phyloP scores from a whole-genome alignment of 2,888 invertebrate genomes.

The Quadroppia sp. region DNA sequence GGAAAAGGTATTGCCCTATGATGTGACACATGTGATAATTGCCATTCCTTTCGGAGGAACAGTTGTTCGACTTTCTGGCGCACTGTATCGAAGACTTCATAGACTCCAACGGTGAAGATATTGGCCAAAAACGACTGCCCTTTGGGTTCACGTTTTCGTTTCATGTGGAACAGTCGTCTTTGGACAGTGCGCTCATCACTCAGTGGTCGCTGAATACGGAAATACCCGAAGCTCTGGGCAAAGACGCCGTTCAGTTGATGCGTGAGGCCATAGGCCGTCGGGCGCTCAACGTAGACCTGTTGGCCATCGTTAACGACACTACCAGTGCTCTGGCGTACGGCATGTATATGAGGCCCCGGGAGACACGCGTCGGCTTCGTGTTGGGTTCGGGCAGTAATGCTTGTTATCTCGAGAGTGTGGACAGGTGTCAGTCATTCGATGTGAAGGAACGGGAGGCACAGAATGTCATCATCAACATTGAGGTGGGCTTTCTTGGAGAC shows the following conservation, averaged over 20 bases:
- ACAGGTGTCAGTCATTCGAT: slow-evolving; percentile 58
- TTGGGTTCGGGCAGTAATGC: slow-evolving; percentile 77
- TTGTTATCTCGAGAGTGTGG: slow-evolving; percentile 72
- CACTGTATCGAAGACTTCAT: slow-evolving; percentile 59
- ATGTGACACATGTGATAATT: not conserved
- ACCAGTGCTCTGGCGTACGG: slow-evolving; percentile 65
- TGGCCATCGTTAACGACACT: slow-evolving; percentile 72
- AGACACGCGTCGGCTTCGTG: slow-evolving; percentile 68
- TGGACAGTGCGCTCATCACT: slow-evolving; percentile 67
- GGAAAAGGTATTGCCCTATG: slow-evolving; percentile 22
- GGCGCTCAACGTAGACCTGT: slow-evolving; percentile 61
- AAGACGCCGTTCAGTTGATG: slow-evolving; percentile 67
- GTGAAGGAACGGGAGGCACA: not conserved
- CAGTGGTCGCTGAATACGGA: slow-evolving; percentile 79
- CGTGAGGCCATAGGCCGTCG: slow-evolving; percentile 59
- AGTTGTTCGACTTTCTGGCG: slow-evolving; percentile 70
- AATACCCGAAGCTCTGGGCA: slow-evolving; percentile 61
- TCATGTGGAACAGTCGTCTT: slow-evolving; percentile 69
- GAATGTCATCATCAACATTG: slow-evolving; percentile 68
- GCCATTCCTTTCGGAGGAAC: not conserved
- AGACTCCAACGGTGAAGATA: not conserved
- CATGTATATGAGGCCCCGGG: slow-evolving; percentile 61
- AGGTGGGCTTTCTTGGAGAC: slow-evolving; percentile 81
- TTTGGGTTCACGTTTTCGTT: slow-evolving; percentile 80
- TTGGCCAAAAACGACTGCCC: slow-evolving; percentile 40